Conservation (phyloP, 1,140 invertebrate genomes). For the Drosophila arizonae region DNA sequence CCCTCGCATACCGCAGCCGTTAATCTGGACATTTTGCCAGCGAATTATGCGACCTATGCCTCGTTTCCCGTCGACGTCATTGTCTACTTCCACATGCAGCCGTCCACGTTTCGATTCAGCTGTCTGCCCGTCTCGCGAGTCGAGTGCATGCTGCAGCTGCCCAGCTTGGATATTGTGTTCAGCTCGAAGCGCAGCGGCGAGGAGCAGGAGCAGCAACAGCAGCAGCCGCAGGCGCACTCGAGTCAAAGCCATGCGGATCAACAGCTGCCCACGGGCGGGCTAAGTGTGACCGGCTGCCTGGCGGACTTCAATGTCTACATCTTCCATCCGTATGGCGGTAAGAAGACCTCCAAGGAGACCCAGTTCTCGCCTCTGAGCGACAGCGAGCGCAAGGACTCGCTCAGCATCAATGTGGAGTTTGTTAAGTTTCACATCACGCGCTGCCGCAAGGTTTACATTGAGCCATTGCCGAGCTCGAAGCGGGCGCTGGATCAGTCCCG, state of each 20-base stretch:
- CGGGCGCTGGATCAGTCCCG: constrained; percentile 85
- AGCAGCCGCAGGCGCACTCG: constrained; percentile 26
- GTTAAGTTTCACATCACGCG: constrained; percentile 97
- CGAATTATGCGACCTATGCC: constrained; percentile 91
- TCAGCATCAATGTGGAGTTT: constrained; percentile 98
- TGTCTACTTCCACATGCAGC: constrained; percentile 99
- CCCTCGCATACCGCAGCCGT: constrained; percentile 72
- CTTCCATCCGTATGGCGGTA: constrained; percentile 98
- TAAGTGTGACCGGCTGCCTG: constrained; percentile 95
- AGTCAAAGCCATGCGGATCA: constrained; percentile 69
- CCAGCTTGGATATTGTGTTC: constrained; percentile 96
- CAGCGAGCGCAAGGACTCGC: constrained; percentile 95
- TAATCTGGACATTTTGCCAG: constrained; percentile 85
- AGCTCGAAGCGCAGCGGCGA: constrained; percentile 94
- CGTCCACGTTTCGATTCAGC: constrained; percentile 97
- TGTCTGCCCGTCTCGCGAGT: constrained; percentile 97
- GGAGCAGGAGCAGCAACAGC: constrained; percentile 56
- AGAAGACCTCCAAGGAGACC: constrained; percentile 92
- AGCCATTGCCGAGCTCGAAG: constrained; percentile 84
- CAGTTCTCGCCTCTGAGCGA: constrained; percentile 94
- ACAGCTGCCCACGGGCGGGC: constrained; percentile 65
- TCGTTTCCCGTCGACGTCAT: constrained; percentile 99
- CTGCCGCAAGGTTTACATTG: constrained; percentile 92
- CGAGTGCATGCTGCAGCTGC: constrained; percentile 97
- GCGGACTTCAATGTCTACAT: constrained; percentile 99